Conservation (phyloP, 1,140 invertebrate species). For the Leptopilina boulardi region DNA sequence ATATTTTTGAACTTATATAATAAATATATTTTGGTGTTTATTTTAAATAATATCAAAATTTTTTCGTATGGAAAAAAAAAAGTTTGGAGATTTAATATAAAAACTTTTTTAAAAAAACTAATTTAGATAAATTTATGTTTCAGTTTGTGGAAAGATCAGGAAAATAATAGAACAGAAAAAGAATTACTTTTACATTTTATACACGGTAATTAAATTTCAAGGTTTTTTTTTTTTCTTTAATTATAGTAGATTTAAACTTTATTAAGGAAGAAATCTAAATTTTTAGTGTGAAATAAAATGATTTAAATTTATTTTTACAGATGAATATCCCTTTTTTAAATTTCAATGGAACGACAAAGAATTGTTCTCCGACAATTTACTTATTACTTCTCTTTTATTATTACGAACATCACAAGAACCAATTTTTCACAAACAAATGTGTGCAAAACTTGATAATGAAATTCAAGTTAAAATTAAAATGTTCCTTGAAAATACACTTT, state of each 20-base stretch:
- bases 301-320: conserved; percentile 42
- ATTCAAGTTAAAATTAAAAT: conserved; percentile 70
- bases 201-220: not conserved
- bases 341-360: conserved; percentile 35
- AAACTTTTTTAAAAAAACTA: too few relatives aligned
- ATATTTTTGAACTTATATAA: not conserved
- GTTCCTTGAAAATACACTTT: conserved; percentile 68
- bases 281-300: not conserved
- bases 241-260: too few relatives aligned
- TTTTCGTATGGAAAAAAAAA: too few relatives aligned
- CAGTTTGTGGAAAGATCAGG: not conserved
- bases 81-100: too few relatives aligned
- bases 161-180: not conserved
- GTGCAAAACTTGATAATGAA: conserved; percentile 61
- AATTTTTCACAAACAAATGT: conserved; percentile 68
- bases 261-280: too few relatives aligned
- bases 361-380: conserved; percentile 51
- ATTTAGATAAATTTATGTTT: not conserved
- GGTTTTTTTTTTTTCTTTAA: too few relatives aligned
- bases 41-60: too few relatives aligned
- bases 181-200: not conserved
- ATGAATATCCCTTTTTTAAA: conserved; percentile 70
- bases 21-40: too few relatives aligned
- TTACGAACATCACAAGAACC: conserved; percentile 64
- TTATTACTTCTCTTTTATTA: conserved; percentile 64